These are phyloP conservation scores for Clarias magur DNA, from an alignment of 2,113 vertebrate species.

Conservation along the genomic window DNA sequence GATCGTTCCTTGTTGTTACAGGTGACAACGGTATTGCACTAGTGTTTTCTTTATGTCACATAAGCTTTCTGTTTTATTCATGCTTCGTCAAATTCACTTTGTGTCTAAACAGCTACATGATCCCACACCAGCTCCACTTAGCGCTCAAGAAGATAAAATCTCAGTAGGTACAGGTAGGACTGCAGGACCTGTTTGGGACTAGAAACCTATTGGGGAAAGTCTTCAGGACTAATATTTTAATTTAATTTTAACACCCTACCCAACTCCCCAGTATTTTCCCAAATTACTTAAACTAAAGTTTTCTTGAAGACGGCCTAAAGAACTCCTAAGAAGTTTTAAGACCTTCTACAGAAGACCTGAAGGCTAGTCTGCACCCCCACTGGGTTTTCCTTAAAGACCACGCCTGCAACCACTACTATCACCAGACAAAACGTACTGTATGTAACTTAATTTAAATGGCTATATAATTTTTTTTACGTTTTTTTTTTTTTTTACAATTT, in stretches of 20 bases:
- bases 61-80: constrained; percentile 39
- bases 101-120: constrained; percentile 6
- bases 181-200: too few species aligned
- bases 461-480: constrained; percentile 2
- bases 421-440: constrained; percentile 11
- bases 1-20: constrained; percentile 12
- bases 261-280: too few species aligned
- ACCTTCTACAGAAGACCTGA: too few species aligned
- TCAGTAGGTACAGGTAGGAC: too few species aligned
- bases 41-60: constrained; percentile 27
- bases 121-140: constrained; percentile 8
- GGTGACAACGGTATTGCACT: background rate
- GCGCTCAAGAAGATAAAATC: background rate
- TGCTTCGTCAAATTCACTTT: constrained; percentile 24
- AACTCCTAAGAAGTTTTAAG: too few species aligned
- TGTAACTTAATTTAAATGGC: constrained; percentile 27
- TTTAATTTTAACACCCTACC: too few species aligned
- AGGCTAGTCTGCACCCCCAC: too few species aligned
- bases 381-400: background rate
- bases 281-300: too few species aligned
- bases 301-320: too few species aligned
- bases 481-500: constrained; percentile 31
- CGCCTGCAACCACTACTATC: constrained; percentile 18
- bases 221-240: too few species aligned
- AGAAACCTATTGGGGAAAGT: too few species aligned